phyloP scores from a whole-genome alignment of 2,113 vertebrate genomes.

The Azemiops feae region DNA sequence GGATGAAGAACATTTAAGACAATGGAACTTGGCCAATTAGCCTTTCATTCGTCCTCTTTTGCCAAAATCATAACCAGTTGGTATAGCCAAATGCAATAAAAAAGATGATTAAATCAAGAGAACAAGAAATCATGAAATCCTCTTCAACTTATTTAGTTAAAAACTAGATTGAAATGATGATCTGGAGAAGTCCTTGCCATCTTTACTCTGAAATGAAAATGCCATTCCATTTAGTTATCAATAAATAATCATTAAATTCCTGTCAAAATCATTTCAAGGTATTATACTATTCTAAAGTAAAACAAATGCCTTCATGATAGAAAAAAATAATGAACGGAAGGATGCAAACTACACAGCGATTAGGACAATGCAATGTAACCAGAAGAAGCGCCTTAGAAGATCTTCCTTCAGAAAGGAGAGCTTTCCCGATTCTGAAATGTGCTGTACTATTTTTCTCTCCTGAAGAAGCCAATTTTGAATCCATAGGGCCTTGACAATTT shows the following conservation, averaged over 20 bases:
- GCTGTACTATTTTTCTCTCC: not conserved
- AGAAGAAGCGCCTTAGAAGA: not conserved
- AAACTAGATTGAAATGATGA: not conserved
- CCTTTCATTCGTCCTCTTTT: not conserved
- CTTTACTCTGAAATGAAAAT: not conserved
- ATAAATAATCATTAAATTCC: not conserved
- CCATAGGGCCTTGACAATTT: not conserved
- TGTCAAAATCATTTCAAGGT: not conserved
- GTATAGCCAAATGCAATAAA: not conserved
- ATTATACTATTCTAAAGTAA: not conserved
- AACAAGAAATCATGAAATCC: not conserved
- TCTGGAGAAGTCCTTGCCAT: not conserved
- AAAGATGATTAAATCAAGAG: not conserved
- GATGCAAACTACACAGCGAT: not conserved
- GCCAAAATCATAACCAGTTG: not conserved
- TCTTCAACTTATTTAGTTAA: not conserved
- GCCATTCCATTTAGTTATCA: not conserved
- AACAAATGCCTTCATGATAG: not conserved
- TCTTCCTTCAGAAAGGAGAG: not conserved
- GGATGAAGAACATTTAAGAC: not conserved
- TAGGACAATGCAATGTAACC: not conserved
- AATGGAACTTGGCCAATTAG: not conserved
- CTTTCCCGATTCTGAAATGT: not conserved
- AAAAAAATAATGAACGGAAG: not conserved
- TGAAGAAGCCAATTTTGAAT: not conserved